Conservation (phyloP, 2,113 vertebrate species). For the Pardalotus punctatus region DNA sequence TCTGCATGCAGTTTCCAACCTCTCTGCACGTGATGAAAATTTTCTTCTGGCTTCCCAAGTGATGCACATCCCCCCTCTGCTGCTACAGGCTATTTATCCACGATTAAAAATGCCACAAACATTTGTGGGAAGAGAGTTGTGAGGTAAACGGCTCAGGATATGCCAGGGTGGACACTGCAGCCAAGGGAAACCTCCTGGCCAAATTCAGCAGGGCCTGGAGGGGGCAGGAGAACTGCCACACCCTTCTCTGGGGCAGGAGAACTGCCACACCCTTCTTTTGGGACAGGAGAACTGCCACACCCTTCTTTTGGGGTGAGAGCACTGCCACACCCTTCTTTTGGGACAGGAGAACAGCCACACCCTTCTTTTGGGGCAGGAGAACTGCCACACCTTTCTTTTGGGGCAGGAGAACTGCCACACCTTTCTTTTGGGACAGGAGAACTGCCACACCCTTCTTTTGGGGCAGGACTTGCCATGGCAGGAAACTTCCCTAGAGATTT, state of each 20-base stretch:
- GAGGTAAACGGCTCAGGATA: background rate
- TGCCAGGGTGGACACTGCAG: background rate
- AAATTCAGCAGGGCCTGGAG: background rate
- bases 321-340: background rate
- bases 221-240: background rate
- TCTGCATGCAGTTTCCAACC: background rate
- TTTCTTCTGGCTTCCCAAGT: background rate
- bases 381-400: background rate
- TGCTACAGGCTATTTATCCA: background rate
- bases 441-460: background rate
- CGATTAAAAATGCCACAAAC: background rate
- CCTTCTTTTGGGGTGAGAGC: background rate
- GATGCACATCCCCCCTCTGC: background rate
- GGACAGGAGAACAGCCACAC: too few species aligned
- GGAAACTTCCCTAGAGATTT: background rate
- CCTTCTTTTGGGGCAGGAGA: too few species aligned
- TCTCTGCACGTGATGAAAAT: background rate
- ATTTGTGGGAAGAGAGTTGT: accelerated
- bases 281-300: background rate
- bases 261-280: background rate
- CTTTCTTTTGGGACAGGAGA: background rate
- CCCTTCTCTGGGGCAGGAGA: background rate
- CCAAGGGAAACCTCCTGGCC: background rate
- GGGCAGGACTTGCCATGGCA: background rate
- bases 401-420: background rate